phyloP scores from a whole-genome alignment of 2,113 vertebrate genomes.

The Syngnathus floridae region DNA sequence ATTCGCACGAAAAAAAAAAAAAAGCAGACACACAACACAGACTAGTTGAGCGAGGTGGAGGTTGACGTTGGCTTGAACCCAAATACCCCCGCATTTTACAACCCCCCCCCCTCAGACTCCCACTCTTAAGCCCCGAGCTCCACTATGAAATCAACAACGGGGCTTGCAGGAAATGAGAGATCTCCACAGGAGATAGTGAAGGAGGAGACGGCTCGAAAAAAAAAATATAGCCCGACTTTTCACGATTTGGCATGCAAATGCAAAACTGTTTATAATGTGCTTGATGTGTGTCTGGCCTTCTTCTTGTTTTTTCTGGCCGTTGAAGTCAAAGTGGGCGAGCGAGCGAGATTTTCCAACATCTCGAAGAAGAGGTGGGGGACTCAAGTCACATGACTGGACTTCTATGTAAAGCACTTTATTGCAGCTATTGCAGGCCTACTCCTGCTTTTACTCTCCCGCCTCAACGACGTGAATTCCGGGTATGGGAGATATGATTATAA shows the following conservation, averaged over 20 bases:
- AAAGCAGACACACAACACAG: conserved; percentile 10
- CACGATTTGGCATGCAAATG: conserved; percentile 42
- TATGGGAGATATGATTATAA: not conserved
- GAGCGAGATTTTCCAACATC: not conserved
- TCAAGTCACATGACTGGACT: not conserved
- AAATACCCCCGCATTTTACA: conserved; percentile 44
- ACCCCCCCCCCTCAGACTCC: conserved; percentile 54
- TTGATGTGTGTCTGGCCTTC: conserved; percentile 16
- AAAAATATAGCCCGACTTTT: conserved; percentile 46
- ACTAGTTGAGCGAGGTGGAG: conserved; percentile 36
- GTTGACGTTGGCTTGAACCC: conserved; percentile 53
- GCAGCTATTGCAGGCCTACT: not conserved
- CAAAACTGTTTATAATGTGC: conserved; percentile 27
- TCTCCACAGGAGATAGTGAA: conserved; percentile 61
- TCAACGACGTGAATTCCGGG: not conserved
- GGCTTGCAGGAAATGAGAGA: conserved; percentile 70
- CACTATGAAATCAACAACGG: conserved; percentile 67
- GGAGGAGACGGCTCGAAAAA: conserved; percentile 35
- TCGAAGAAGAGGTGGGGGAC: not conserved
- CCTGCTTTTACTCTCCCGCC: not conserved
- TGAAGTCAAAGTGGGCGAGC: conserved; percentile 61
- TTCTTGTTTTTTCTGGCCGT: conserved; percentile 22
- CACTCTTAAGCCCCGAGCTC: conserved; percentile 54
- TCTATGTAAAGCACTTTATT: too few species aligned
- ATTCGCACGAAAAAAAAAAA: conserved; percentile 18